Base-by-base conservation (phyloP, 2,888 invertebrate genomes). In the Melipona beecheii region DNA sequence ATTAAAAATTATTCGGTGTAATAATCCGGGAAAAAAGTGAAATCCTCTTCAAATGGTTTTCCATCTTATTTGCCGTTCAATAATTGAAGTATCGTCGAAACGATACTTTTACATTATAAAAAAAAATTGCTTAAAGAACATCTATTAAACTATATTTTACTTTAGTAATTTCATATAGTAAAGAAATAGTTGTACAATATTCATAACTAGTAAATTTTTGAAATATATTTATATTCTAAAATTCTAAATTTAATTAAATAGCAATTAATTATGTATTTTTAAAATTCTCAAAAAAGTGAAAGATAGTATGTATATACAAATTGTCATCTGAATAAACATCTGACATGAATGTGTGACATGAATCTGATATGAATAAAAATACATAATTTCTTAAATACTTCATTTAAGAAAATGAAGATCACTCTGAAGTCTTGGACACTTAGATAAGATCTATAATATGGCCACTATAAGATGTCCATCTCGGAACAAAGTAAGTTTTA, bases 1-100 rank as follows among this genome's bases (percentile, higher is more conserved):
- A 72, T 72, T 60, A 62, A 52, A 52, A 68, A 21, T 69, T 69
- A 69, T 52, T 69, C 52, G 69, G 52, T 21, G 69, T 2, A 69
- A 52, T 52, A 19, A 69, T 69, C 52, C 27, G 5, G 0, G 11
- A 2, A 21, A 13, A 27, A 68, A 19, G 27, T 13, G 21, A 68
- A 21, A 27, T 21, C 52, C 68, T 66, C 49, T 31, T 27, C 31
- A 13, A 69, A 69, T 15, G 5, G 19, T 68, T 50, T 19, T 50
- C 13, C 24, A 68, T 50, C 0, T 50, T 50, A 50, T 50, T 50
- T 24, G 19, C 9, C n/a, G 17, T 49, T 66, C 17, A 4, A 49
- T 49, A 49, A 49, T 50, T 24, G n/a, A 65, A 15, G 9, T 11
- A 0, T 19, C 11, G 17, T 62, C 17, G 15, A 60, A 19, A 27